A percentile compares a stretch with the other conserved stretches of the same genome.
These are phyloP conservation scores for Prionace glauca DNA, from an alignment of 2,797 vertebrate species.

Conservation along the genomic window DNA sequence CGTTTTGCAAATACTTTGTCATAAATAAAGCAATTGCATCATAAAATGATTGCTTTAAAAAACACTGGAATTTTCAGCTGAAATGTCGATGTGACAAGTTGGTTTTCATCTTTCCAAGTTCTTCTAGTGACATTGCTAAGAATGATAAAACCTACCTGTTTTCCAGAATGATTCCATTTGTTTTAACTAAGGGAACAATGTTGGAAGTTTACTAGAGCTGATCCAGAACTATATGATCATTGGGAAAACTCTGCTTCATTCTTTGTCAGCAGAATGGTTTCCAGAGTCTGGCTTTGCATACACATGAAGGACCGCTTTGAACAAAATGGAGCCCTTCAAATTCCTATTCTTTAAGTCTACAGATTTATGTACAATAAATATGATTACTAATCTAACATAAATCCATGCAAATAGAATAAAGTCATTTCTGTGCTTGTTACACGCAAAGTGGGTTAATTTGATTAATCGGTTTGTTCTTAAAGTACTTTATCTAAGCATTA, in stretches of 20 bases:
- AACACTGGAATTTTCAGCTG: background rate
- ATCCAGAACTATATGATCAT: background rate
- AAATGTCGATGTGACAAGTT: background rate
- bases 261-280: background rate
- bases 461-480: conserved; percentile 47
- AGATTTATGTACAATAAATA: background rate
- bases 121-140: background rate
- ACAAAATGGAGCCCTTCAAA: background rate
- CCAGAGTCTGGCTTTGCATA: background rate
- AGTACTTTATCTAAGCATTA: conserved; percentile 45
- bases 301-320: background rate
- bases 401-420: conserved; percentile 39
- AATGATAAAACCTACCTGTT: background rate
- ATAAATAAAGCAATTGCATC: background rate
- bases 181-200: background rate
- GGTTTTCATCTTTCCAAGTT: background rate
- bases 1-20: background rate
- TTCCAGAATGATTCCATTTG: background rate
- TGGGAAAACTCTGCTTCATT: background rate
- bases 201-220: background rate
- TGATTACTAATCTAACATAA: conserved; percentile 40
- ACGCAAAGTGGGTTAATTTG: conserved; percentile 45
- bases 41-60: background rate
- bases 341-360: background rate
- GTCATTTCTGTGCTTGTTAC: conserved; percentile 43